Evolutionary conservation across 1,140 invertebrate genomes (phyloP).

Genomic region (Aphaenogaster rudis): DNA sequence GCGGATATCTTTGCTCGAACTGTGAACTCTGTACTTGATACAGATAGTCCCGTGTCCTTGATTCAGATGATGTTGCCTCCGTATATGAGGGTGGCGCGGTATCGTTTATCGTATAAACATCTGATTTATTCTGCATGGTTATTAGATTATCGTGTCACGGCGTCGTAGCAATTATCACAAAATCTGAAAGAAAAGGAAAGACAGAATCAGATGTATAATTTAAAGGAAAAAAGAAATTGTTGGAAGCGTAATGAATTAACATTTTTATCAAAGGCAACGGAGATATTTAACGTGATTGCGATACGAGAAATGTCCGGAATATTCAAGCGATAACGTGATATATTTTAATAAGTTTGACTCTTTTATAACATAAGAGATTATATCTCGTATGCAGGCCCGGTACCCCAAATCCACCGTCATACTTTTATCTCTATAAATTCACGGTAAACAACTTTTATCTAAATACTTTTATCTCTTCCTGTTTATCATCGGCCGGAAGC

Average conservation of each 20-base stretch:
- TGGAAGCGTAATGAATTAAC: not conserved
- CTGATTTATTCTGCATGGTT: constrained; percentile 10
- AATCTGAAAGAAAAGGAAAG: not conserved
- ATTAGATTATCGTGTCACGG: not conserved
- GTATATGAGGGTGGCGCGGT: constrained; percentile 45
- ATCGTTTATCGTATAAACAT: constrained; percentile 24
- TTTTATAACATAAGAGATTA: not conserved
- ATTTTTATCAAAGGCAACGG: not conserved
- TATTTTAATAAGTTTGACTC: not conserved
- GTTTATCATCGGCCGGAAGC: not conserved
- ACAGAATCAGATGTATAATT: not conserved
- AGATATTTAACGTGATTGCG: not conserved
- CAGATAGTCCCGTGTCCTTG: no score
- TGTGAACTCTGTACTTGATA: not conserved
- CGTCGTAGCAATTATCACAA: no score
- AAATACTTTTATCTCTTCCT: not conserved
- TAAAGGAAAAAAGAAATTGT: not conserved
- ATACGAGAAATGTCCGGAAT: not conserved
- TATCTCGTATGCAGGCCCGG: not conserved
- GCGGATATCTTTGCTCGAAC: not conserved
- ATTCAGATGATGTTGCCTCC: not conserved
- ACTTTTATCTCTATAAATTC: not conserved
- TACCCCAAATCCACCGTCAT: not conserved
- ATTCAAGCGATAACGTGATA: not conserved
- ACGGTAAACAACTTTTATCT: not conserved